Base-by-base conservation (phyloP, 2,888 invertebrate genomes). In the Caenorhabditis drosophilae region DNA sequence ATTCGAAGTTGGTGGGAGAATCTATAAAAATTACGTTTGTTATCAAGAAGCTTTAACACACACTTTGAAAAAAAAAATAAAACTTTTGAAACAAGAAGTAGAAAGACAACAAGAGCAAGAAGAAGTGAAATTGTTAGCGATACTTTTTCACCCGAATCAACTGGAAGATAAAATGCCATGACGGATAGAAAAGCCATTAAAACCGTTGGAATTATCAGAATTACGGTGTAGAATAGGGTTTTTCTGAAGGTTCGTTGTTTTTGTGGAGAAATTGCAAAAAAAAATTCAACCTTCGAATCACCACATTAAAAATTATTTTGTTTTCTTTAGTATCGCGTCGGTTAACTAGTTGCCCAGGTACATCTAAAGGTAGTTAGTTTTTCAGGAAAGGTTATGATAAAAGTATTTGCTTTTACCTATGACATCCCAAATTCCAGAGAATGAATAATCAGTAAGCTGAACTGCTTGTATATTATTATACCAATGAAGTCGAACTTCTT, bases 221-320 rank as follows among this genome's bases (percentile, higher is more conserved):
- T 98, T 79, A 98, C 96, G 4, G 98, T 98, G 86, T 99, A 98
- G 88, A 98, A 98, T 58, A 98, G 87, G 3, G 98, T 97, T 86
- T 99, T 98, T 75, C 98, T 76, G 45, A 49, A 67, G 45, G 31
- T 2, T 6, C n/a, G 23, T 31, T 38, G n/a, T 7, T 50, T 40
- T 23, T 18, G 15, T 11, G 16, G 46, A 36, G 20, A 34, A 3
- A 3, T 9, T 9, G 25, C n/a, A n/a, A 49, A 4, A 20, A 3
- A 22, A 1, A 31, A 12, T 1, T 12, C 2, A 25, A 74, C 76
- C 79, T 68, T 44, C 81, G 41, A 36, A 81, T 80, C 26, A 79
- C 77, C 3, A 76, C 56, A 40, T 76, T 70, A 62, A 82, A 83
- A 4, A 78, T 72, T 42, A 83, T 80, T 50, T 75, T 75, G 48